Evolutionary conservation across 2,888 invertebrate species (phyloP).

Genomic region (Ormyrus nitidulus): DNA sequence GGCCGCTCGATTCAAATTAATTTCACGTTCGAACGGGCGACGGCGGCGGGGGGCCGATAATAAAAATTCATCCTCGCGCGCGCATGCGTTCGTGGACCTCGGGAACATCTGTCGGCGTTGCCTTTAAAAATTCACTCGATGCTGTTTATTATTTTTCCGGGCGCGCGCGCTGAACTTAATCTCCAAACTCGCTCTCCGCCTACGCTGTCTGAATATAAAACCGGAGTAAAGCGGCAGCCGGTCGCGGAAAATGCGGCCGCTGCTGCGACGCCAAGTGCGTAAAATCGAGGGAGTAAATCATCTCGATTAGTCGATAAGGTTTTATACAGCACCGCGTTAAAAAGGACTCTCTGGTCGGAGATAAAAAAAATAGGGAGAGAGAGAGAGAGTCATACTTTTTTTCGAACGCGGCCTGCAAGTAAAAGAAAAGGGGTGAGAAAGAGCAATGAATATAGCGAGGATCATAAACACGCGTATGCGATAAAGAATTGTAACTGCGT

Average conservation of each 20-base stretch:
- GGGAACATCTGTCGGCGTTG: conserved; percentile 58
- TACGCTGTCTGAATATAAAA: conserved; percentile 5
- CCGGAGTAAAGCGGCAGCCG: not conserved
- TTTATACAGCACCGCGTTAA: not conserved
- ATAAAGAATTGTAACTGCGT: conserved; percentile 43
- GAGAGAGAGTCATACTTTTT: too few relatives aligned
- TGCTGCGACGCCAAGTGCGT: not conserved
- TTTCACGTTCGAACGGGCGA: conserved; percentile 57
- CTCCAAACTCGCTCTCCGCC: conserved; percentile 41
- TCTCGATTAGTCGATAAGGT: not conserved
- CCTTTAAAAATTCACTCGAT: conserved; percentile 50
- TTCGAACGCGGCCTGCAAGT: too few relatives aligned
- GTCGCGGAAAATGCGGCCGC: not conserved
- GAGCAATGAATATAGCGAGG: conserved; percentile 25
- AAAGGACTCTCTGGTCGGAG: not conserved
- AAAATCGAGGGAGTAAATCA: conserved; percentile 4
- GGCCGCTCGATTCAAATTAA: conserved; percentile 58
- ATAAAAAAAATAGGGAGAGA: not conserved
- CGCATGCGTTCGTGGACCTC: conserved; percentile 11
- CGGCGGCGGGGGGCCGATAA: conserved; percentile 49
- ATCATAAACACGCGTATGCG: conserved; percentile 54
- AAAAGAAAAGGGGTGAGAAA: conserved; percentile 4
- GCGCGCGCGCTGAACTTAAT: conserved; percentile 42
- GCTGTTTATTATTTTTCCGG: conserved; percentile 58
- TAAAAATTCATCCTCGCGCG: conserved; percentile 60